These are phyloP conservation scores for Ciconia boyciana DNA, from an alignment of 2,113 vertebrate genomes.

Conservation along the genomic window DNA sequence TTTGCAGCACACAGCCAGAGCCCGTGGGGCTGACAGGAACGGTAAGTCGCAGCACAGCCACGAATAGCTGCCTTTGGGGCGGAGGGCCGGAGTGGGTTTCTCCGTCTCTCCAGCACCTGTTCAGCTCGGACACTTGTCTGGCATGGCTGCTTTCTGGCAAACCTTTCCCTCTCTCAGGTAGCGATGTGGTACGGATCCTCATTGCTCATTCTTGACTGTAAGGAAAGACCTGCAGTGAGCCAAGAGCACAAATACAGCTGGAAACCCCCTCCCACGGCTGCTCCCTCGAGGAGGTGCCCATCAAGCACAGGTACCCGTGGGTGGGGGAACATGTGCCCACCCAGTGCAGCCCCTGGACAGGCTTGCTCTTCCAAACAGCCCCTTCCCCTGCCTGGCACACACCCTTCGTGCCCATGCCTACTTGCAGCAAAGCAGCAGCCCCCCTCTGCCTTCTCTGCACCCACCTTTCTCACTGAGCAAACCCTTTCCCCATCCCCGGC, in stretches of 20 bases:
- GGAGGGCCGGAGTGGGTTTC: not conserved
- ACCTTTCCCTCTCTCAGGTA: not conserved
- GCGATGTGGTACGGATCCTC: rapidly evolving
- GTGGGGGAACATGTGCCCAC: no score
- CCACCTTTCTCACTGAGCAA: not conserved
- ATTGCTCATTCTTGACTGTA: not conserved
- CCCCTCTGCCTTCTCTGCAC: not conserved
- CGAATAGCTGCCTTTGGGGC: rapidly evolving
- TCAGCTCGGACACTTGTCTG: not conserved
- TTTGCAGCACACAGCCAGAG: not conserved
- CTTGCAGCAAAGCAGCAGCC: not conserved
- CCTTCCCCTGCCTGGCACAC: not conserved
- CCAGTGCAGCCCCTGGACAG: rapidly evolving
- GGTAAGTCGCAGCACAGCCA: not conserved
- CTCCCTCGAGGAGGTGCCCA: not conserved
- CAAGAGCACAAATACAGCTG: not conserved
- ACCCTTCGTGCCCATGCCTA: not conserved
- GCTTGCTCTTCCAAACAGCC: rapidly evolving
- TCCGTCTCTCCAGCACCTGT: not conserved
- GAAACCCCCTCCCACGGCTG: not conserved
- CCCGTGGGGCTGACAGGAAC: not conserved
- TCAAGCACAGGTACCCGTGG: rapidly evolving
- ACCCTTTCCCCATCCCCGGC: not conserved
- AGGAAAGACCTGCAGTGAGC: not conserved
- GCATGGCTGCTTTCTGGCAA: not conserved